These are phyloP conservation scores for Papilio dardanus DNA, from an alignment of 1,140 invertebrate species.

Conservation along the genomic window DNA sequence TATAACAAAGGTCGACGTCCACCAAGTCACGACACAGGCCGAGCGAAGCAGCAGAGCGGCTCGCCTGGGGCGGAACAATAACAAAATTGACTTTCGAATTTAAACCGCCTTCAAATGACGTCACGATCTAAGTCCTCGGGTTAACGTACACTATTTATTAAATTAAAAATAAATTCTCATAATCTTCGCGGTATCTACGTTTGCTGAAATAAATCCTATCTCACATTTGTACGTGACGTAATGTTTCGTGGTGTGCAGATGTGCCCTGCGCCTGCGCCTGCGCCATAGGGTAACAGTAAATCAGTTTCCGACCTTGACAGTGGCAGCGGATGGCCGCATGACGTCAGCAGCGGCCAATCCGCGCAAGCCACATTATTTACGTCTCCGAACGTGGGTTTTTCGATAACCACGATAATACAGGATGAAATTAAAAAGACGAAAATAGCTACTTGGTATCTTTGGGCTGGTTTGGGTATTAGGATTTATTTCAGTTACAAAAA, in stretches of 20 bases:
- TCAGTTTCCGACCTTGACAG: background rate
- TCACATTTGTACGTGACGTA: background rate
- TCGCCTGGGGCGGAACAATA: background rate
- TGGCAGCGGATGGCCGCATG: background rate
- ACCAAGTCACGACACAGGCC: background rate
- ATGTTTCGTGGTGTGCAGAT: background rate
- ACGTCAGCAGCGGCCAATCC: background rate
- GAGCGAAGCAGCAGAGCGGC: background rate
- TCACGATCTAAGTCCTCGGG: background rate
- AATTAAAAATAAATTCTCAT: background rate
- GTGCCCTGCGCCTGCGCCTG: background rate
- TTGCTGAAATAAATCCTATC: background rate
- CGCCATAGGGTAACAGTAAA: background rate
- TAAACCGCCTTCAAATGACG: background rate
- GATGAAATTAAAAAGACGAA: background rate
- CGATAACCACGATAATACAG: background rate
- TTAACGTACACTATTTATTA: background rate
- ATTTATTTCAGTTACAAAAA: too few species aligned
- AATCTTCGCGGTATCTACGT: background rate
- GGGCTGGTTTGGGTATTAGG: background rate
- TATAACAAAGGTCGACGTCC: constrained; percentile 1
- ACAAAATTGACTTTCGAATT: background rate
- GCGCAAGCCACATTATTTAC: constrained; percentile 1
- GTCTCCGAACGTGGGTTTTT: background rate
- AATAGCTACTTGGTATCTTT: background rate